These are phyloP conservation scores for Chauna torquata DNA, from an alignment of 2,113 vertebrate species.

Conservation along the genomic window DNA sequence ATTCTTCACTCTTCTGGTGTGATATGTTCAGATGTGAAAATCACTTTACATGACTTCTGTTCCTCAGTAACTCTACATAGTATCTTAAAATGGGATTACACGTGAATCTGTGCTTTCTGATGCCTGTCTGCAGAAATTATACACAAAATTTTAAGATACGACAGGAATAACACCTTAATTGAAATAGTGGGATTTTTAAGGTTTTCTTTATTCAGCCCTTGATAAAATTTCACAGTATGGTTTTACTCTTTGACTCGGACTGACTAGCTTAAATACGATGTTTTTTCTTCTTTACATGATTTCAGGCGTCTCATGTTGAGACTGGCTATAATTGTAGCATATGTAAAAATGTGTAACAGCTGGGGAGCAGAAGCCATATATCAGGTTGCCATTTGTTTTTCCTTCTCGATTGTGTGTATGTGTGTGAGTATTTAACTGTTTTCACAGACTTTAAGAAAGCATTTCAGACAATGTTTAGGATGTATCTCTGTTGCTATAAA, in stretches of 20 bases:
- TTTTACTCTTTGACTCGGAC: background rate
- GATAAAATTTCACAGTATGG: background rate
- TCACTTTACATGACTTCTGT: constrained; percentile 46
- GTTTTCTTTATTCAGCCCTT: background rate
- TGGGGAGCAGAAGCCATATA: constrained; percentile 48
- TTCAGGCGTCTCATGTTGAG: background rate
- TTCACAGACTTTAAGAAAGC: constrained; percentile 12
- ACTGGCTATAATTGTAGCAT: background rate
- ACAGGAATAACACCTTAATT: background rate
- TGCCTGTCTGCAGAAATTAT: background rate
- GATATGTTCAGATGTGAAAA: constrained; percentile 47
- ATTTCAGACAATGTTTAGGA: constrained; percentile 45
- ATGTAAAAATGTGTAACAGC: background rate
- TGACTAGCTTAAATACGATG: background rate
- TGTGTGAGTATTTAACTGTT: constrained; percentile 36
- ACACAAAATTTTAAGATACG: background rate
- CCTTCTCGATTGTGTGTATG: constrained; percentile 6
- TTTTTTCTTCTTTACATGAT: background rate
- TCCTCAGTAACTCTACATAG: background rate
- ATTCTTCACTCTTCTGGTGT: constrained; percentile 60
- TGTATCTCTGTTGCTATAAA: constrained; percentile 45
- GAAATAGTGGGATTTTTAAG: background rate
- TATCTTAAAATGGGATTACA: background rate
- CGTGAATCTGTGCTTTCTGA: background rate
- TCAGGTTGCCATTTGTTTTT: constrained; percentile 28